Conservation (phyloP, 2,113 vertebrate genomes). For the Cavia aperea region DNA sequence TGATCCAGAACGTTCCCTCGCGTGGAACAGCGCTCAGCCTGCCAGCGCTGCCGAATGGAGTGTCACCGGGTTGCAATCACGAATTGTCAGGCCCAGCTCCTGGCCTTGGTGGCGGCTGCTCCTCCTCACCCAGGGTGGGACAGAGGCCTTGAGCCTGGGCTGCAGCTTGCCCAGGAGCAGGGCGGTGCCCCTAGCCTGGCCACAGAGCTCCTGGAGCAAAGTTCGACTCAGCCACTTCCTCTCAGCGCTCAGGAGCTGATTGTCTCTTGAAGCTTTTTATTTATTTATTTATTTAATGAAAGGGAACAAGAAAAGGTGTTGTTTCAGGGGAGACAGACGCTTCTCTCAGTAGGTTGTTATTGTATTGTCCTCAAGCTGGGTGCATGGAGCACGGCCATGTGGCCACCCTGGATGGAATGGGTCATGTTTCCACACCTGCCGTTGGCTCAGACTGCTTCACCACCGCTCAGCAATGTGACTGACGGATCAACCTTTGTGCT, state of each 20-base stretch:
- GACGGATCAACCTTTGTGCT: not conserved
- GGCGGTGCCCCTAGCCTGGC: not conserved
- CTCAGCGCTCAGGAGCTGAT: not conserved
- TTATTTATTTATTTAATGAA: not conserved
- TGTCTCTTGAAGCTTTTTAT: not conserved
- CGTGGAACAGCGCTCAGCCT: not conserved
- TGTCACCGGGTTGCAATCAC: not conserved
- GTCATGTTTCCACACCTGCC: not conserved
- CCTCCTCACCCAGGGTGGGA: not conserved
- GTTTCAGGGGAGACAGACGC: constrained; percentile 26
- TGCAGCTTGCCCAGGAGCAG: not conserved
- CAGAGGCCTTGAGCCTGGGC: not conserved
- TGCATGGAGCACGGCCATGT: not conserved
- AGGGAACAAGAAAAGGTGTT: not conserved
- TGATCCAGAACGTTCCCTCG: not conserved
- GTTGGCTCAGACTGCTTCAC: not conserved
- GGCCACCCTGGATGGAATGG: not conserved
- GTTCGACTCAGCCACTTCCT: not conserved
- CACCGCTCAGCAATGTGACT: accelerated
- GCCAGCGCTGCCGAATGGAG: not conserved
- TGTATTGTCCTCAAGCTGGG: not conserved
- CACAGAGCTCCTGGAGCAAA: not conserved
- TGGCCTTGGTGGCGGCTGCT: not conserved
- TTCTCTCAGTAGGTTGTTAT: not conserved
- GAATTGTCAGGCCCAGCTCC: not conserved